phyloP scores from a whole-genome alignment of 2,888 invertebrate genomes.

The Macrosiphum euphorbiae region DNA sequence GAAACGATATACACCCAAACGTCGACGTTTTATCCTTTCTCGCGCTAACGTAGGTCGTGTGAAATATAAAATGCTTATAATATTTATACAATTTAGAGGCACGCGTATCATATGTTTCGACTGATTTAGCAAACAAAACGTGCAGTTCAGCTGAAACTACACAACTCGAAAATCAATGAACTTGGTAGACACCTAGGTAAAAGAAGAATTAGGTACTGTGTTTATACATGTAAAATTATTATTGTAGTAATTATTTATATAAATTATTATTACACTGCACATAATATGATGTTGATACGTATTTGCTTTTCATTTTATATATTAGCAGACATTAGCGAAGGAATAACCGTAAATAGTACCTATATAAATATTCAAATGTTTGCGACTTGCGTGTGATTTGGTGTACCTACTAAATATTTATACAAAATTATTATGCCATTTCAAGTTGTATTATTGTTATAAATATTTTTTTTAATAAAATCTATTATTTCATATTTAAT shows the following conservation, averaged over 20 bases:
- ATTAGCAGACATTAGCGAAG: background rate
- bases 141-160: background rate
- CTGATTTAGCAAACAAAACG: background rate
- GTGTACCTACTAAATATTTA: background rate
- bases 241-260: background rate
- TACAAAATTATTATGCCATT: too few species aligned
- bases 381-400: too few species aligned
- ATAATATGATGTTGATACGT: background rate
- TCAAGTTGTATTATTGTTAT: too few species aligned
- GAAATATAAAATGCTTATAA: background rate
- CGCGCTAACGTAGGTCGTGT: conserved; percentile 3
- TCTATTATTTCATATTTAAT: too few species aligned
- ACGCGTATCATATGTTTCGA: background rate
- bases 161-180: background rate
- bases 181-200: background rate
- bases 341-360: background rate
- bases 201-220: background rate
- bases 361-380: background rate
- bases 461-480: too few species aligned
- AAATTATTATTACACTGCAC: background rate
- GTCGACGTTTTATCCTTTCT: conserved; percentile 10
- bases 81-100: background rate
- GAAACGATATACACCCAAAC: background rate
- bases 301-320: background rate
- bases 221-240: background rate